A percentile compares a stretch with the other conserved stretches of the same genome.
Conservation (phyloP, 2,797 vertebrate species). For the Phalanger gymnotis region DNA sequence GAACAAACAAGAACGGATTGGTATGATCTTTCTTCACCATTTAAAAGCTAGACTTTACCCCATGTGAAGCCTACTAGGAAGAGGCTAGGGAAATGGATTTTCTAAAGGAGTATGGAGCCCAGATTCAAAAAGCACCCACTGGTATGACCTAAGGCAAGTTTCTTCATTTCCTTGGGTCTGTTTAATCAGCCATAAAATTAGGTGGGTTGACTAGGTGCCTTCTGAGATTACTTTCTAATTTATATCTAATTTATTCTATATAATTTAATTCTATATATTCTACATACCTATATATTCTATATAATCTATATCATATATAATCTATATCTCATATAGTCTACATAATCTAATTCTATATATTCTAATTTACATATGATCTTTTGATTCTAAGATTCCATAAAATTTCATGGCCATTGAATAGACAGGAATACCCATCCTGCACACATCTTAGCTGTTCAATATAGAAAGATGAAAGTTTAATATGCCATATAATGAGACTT, state of each 20-base stretch:
- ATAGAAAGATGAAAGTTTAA: neutral
- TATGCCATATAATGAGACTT: neutral
- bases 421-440: neutral
- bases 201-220: neutral
- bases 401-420: neutral
- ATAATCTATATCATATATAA: no score
- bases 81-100: neutral
- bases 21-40: neutral
- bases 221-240: neutral
- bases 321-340: no score
- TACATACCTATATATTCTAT: no score
- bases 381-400: neutral
- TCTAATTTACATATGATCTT: neutral
- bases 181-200: neutral
- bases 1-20: neutral
- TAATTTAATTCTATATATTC: no score
- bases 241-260: no score
- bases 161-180: neutral
- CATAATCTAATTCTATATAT: no score
- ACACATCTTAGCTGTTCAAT: neutral
- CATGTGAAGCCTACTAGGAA: neutral
- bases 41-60: neutral
- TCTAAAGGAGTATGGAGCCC: neutral
- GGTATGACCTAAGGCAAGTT: neutral
- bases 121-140: neutral